phyloP scores from a whole-genome alignment of 2,888 invertebrate species.

The Eupithecia insigniata region DNA sequence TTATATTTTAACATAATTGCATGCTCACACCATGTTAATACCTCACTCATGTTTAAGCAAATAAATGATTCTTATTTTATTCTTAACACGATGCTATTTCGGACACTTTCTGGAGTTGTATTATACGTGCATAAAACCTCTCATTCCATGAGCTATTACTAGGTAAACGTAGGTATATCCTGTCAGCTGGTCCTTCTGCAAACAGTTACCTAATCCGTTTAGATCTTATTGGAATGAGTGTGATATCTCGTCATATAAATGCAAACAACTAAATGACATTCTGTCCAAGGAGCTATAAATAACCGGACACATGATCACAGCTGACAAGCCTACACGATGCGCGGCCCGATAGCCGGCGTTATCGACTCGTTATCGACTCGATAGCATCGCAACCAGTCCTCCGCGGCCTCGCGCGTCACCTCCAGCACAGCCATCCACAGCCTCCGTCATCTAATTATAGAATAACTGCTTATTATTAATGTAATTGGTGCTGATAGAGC shows the following conservation, averaged over 20 bases:
- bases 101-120: too few relatives aligned
- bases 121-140: not conserved
- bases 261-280: not conserved
- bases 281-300: slow-evolving; percentile 6
- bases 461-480: slow-evolving; percentile 6
- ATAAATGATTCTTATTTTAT: too few relatives aligned
- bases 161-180: not conserved
- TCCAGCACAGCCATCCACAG: not conserved
- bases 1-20: too few relatives aligned
- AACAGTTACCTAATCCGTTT: not conserved
- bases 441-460: not conserved
- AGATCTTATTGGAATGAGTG: not conserved
- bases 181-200: not conserved
- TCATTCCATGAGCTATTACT: not conserved
- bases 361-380: slow-evolving; percentile 12
- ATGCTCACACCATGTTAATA: too few relatives aligned
- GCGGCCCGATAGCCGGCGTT: slow-evolving; percentile 4
- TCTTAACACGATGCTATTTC: not conserved
- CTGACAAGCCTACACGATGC: slow-evolving; percentile 11
- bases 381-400: slow-evolving; percentile 12
- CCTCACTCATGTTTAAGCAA: too few relatives aligned
- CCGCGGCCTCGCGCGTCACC: not conserved
- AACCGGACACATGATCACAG: slow-evolving; percentile 18
- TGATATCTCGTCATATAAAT: not conserved
- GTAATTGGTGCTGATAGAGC: not conserved